Evolutionary conservation across 2,797 vertebrate genomes (phyloP).

Genomic region (Decapterus maruadsi): DNA sequence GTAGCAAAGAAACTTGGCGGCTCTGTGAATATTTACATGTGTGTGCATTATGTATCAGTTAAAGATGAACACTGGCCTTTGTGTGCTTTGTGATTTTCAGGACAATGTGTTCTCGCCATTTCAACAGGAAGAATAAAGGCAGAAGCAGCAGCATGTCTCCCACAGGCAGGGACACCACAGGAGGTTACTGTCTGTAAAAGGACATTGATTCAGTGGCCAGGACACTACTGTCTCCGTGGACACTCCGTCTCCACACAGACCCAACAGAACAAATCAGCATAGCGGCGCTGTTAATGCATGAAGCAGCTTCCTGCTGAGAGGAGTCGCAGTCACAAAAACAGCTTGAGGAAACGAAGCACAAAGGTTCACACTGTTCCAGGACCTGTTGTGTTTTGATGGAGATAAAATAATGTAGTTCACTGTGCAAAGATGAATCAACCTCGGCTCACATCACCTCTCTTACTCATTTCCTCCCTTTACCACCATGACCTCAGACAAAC

Average conservation of each 20-base stretch:
- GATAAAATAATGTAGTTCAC: constrained; percentile 1
- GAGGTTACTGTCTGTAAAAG: constrained; percentile 22
- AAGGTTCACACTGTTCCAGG: constrained; percentile 10
- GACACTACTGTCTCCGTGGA: constrained; percentile 30
- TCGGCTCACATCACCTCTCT: constrained; percentile 10
- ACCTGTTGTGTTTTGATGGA: not conserved
- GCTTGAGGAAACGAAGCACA: not conserved
- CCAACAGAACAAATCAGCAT: constrained; percentile 8
- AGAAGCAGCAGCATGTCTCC: constrained; percentile 15
- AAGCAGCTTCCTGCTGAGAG: not conserved
- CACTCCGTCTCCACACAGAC: constrained; percentile 2
- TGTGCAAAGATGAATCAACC: constrained; percentile 7
- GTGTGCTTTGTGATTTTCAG: not conserved
- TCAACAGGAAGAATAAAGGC: constrained; percentile 5
- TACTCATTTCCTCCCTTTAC: constrained; percentile 10
- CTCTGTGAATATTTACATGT: not conserved
- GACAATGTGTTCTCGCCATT: not conserved
- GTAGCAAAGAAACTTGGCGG: not conserved
- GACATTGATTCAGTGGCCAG: constrained; percentile 33
- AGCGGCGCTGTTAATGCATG: not conserved
- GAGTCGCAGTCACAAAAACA: not conserved
- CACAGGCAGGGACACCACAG: constrained; percentile 9
- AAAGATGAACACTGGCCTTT: not conserved
- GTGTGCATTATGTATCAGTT: not conserved
- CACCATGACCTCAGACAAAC: constrained; percentile 2